Conservation (phyloP, 1,140 invertebrate genomes). For the Panagrolaimus sp. region DNA sequence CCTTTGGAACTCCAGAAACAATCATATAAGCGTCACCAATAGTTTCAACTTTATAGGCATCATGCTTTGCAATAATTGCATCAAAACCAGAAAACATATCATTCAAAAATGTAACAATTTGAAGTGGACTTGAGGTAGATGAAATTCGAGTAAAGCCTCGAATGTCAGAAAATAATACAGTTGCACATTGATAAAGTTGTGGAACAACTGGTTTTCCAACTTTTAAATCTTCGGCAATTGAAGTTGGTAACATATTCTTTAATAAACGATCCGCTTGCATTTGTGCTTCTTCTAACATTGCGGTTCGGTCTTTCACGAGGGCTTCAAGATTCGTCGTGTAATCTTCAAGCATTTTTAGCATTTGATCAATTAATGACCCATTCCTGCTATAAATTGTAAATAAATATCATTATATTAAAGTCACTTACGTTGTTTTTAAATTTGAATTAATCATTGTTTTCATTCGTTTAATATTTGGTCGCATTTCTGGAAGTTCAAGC, state of each 20-base stretch:
- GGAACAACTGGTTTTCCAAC: conserved; percentile 58
- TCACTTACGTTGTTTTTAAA: conserved; percentile 48
- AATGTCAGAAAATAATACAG: conserved; percentile 60
- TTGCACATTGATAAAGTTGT: conserved; percentile 59
- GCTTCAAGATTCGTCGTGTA: conserved; percentile 55
- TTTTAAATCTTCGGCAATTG: conserved; percentile 60
- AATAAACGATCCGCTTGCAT: conserved; percentile 56
- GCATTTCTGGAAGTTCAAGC: conserved; percentile 57
- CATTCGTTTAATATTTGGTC: conserved; percentile 56
- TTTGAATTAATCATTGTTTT: conserved; percentile 55
- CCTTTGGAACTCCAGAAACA: conserved; percentile 70
- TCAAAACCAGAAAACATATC: conserved; percentile 58
- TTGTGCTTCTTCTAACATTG: conserved; percentile 55
- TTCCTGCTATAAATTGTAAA: conserved; percentile 38
- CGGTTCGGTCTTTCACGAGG: conserved; percentile 53
- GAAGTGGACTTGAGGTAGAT: conserved; percentile 56
- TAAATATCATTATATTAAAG: background rate
- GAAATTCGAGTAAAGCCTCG: conserved; percentile 55
- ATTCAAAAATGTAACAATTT: conserved; percentile 58
- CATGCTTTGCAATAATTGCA: conserved; percentile 58
- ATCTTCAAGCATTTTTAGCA: conserved; percentile 59
- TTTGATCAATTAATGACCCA: conserved; percentile 55
- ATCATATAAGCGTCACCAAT: conserved; percentile 91
- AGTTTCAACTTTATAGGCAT: conserved; percentile 58
- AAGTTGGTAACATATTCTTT: conserved; percentile 56